Percentiles rank a stretch among this genome's conserved stretches.
phyloP scores from a whole-genome alignment of 2,113 vertebrate genomes.

The Burhinus oedicnemus region DNA sequence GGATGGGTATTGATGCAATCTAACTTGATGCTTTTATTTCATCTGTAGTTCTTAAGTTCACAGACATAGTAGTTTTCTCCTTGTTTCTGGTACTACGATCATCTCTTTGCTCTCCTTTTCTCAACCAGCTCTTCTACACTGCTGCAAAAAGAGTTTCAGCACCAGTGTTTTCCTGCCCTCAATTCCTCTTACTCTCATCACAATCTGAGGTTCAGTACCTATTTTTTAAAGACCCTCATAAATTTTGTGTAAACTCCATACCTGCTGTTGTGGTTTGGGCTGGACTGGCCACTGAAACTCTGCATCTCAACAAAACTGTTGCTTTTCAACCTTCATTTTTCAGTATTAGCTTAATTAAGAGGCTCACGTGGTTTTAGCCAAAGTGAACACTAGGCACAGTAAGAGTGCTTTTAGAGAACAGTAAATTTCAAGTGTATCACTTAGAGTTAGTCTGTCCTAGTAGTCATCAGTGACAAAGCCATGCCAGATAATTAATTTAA shows the following conservation, averaged over 20 bases:
- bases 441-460: neutral
- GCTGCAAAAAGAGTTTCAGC: neutral
- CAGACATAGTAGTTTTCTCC: neutral
- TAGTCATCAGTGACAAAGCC: conserved; percentile 44
- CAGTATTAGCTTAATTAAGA: neutral
- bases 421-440: neutral
- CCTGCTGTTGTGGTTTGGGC: neutral
- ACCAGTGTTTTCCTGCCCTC: neutral
- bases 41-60: neutral
- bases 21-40: neutral
- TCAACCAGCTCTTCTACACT: neutral
- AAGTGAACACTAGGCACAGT: neutral
- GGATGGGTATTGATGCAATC: neutral
- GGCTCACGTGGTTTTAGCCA: neutral
- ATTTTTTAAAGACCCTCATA: neutral
- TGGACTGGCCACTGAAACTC: neutral
- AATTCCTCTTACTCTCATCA: neutral
- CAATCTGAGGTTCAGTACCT: neutral
- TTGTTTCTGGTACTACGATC: neutral
- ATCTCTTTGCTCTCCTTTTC: neutral
- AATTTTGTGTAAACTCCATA: neutral
- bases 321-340: neutral
- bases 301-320: neutral
- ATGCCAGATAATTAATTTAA: conserved; percentile 4
- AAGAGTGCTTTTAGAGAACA: neutral